phyloP scores from a whole-genome alignment of 2,888 invertebrate genomes.

The Catocala fraxini region DNA sequence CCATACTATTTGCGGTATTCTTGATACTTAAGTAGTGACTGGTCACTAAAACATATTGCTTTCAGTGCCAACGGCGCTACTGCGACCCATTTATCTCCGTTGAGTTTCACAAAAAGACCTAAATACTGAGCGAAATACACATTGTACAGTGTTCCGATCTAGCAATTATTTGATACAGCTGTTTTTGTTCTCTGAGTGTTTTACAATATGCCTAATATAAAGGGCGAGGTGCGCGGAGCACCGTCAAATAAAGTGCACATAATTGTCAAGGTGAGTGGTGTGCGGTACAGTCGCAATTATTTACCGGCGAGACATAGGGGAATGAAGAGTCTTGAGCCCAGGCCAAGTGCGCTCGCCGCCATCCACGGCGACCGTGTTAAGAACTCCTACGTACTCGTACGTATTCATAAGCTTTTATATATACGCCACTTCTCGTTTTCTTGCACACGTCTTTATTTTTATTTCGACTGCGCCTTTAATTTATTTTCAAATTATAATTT shows the following conservation, averaged over 20 bases:
- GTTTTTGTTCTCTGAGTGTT: slow-evolving; percentile 19
- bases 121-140: slow-evolving; percentile 25
- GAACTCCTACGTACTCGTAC: slow-evolving; percentile 62
- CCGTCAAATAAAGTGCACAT: slow-evolving; percentile 79
- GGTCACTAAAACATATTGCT: slow-evolving; percentile 23
- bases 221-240: slow-evolving; percentile 54
- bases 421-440: slow-evolving; percentile 38
- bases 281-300: slow-evolving; percentile 79
- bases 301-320: slow-evolving; percentile 82
- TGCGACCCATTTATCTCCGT: slow-evolving; percentile 36
- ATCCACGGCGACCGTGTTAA: slow-evolving; percentile 65
- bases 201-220: slow-evolving; percentile 43
- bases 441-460: slow-evolving; percentile 38
- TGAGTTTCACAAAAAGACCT: slow-evolving; percentile 36
- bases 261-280: slow-evolving; percentile 80
- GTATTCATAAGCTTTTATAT: slow-evolving; percentile 67
- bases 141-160: slow-evolving; percentile 13
- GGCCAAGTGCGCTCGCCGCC: slow-evolving; percentile 69
- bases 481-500: slow-evolving; percentile 46
- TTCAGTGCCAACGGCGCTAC: slow-evolving; percentile 21
- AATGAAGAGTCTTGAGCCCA: slow-evolving; percentile 77
- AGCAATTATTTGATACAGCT: slow-evolving; percentile 10
- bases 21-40: slow-evolving; percentile 17
- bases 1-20: neutral
- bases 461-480: slow-evolving; percentile 44